Evolutionary conservation across 2,113 vertebrate species (phyloP), one percentile per base, ranked within the genome.

Genomic region (Oreochromis niloticus): DNA sequence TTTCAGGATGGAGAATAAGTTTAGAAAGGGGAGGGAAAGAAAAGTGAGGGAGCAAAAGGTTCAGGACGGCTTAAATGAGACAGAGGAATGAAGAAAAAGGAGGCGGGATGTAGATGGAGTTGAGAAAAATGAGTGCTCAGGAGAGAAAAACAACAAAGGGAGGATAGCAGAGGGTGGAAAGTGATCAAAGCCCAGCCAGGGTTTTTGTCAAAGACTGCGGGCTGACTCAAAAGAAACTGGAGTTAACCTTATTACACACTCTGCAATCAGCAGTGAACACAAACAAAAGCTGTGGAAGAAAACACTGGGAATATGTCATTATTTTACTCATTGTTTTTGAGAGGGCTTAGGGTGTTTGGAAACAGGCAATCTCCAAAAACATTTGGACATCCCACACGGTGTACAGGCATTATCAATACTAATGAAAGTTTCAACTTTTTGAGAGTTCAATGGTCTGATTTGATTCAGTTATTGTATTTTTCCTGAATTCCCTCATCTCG

Each of bases 151-250:
- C n/a, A 43, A 84, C 75, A 80, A 61, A 83, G 36, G 46, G 24
- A 55, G 80, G 79, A 48, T 46, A 63, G 17, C 3, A 63, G 80
- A 39, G 43, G 75, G 34, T 80, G 78, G 9, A 41, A 55, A 82
- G 52, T 82, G 86, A 93, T 94, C 88, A 93, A 94, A 93, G 87
- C 79, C 30, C 13, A 78, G 59, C 59, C 48, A 81, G 79, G 43
- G 27, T 81, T 87, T 78, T 78, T 63, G 71, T 86, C 82, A 78
- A 79, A 88, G 66, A 55, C 85, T 89, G 39, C 2, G 43, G 68
- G 86, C 81, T 85, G 87, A 82, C 52, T 83, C 14, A 50, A 75
- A 83, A 81, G 30, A 87, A 56, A 34, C 55, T 52, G 52, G 43
- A 85, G 80, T 71, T 89, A 88, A 89, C 48, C 54, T 83, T 68